These are phyloP conservation scores for Elephas maximus DNA, from an alignment of 2,113 vertebrate genomes.

Conservation along the genomic window DNA sequence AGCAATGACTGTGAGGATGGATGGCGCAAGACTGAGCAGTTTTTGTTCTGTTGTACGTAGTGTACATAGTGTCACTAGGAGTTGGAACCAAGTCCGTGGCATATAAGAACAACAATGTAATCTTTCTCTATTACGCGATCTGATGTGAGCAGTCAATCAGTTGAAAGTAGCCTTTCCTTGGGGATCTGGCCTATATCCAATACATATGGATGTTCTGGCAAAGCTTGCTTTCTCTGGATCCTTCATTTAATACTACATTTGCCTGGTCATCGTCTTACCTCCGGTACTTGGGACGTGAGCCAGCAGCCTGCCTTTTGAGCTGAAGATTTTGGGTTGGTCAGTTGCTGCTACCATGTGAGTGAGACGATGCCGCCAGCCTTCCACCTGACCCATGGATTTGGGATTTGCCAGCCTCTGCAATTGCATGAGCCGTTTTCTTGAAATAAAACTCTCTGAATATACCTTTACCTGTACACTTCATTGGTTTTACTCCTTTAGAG, in stretches of 20 bases:
- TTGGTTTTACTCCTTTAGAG: background rate
- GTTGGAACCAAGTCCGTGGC: too few species aligned
- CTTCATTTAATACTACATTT: background rate
- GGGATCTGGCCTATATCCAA: background rate
- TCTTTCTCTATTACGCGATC: background rate
- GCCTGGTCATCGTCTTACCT: background rate
- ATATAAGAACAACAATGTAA: too few species aligned
- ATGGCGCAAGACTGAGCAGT: too few species aligned
- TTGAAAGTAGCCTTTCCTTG: background rate
- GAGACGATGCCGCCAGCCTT: background rate
- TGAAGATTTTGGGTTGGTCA: background rate
- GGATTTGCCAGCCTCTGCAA: background rate
- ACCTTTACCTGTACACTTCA: background rate
- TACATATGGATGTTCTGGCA: background rate
- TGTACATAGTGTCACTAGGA: too few species aligned
- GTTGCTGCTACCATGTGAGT: background rate
- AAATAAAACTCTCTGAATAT: background rate
- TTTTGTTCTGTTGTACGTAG: too few species aligned
- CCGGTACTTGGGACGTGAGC: background rate
- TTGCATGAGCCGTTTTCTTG: background rate
- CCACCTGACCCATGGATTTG: background rate
- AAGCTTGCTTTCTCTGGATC: background rate
- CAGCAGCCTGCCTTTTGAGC: background rate
- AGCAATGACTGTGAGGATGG: too few species aligned
- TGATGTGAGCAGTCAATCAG: background rate